Conservation (phyloP, 2,797 vertebrate species). For the Zenarchopterus dispar region DNA sequence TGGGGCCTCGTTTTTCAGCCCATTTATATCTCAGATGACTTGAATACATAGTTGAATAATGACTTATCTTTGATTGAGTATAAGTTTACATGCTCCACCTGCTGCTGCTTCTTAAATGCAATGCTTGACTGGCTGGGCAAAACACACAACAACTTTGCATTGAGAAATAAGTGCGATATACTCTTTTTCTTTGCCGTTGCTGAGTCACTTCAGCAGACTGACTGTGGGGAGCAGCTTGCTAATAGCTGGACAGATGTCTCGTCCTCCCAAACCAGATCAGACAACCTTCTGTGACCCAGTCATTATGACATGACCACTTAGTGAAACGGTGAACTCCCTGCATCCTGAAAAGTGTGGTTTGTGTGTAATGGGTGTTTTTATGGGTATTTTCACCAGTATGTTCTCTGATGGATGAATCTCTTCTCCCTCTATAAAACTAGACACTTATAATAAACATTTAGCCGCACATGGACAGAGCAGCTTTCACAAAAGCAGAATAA, state of each 20-base stretch:
- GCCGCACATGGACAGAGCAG: slow-evolving; percentile 24
- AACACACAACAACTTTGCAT: not conserved
- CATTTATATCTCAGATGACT: too few species aligned
- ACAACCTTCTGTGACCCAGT: slow-evolving; percentile 19
- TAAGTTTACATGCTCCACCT: not conserved
- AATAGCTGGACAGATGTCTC: slow-evolving; percentile 32
- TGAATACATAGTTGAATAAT: too few species aligned
- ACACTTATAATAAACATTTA: slow-evolving; percentile 47
- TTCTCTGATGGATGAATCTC: slow-evolving; percentile 39
- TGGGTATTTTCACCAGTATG: slow-evolving; percentile 29
- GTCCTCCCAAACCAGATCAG: slow-evolving; percentile 35
- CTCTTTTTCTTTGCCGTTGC: slow-evolving; percentile 3
- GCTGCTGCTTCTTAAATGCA: not conserved
- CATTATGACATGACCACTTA: slow-evolving; percentile 21
- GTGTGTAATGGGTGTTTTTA: slow-evolving; percentile 15
- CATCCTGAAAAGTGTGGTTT: slow-evolving; percentile 20
- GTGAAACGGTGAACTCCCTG: slow-evolving; percentile 21
- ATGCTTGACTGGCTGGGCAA: not conserved
- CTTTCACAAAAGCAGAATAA: not conserved
- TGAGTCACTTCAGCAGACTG: slow-evolving; percentile 13
- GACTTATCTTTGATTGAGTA: not conserved
- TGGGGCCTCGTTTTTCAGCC: too few species aligned
- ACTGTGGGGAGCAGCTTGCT: slow-evolving; percentile 42
- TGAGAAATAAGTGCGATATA: not conserved
- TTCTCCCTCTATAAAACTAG: slow-evolving; percentile 35